Conservation (phyloP, 2,888 invertebrate species). For the Lasioglossum leucozonium region DNA sequence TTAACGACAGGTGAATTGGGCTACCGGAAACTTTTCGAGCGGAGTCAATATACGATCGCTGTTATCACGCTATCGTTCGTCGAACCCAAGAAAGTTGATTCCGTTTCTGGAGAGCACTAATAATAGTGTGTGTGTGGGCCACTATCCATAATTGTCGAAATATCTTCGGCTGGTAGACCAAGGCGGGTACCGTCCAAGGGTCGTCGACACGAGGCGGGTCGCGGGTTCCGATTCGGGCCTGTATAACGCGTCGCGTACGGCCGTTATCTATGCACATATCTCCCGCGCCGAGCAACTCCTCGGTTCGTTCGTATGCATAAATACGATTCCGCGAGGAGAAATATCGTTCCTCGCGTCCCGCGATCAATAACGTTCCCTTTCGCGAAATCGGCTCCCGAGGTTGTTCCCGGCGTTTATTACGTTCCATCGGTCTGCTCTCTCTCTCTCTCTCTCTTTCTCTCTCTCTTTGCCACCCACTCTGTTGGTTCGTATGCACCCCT, state of each 20-base stretch:
- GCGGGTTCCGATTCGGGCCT: constrained; percentile 42
- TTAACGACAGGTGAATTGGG: neutral
- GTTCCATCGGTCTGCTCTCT: neutral
- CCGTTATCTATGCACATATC: constrained; percentile 79
- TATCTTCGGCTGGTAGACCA: neutral
- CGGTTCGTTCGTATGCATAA: constrained; percentile 70
- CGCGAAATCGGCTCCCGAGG: constrained; percentile 43
- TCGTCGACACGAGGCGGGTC: constrained; percentile 61
- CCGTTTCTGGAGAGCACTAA: neutral
- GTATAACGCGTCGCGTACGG: constrained; percentile 65
- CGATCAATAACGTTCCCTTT: constrained; percentile 66
- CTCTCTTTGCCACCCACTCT: no score
- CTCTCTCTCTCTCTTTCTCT: neutral
- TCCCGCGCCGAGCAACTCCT: constrained; percentile 56
- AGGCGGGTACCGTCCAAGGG: constrained; percentile 42
- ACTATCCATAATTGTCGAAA: constrained; percentile 10
- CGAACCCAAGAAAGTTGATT: neutral
- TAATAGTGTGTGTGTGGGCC: neutral
- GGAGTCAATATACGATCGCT: neutral
- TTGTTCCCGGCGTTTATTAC: constrained; percentile 12
- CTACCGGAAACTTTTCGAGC: neutral
- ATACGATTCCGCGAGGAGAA: constrained; percentile 60
- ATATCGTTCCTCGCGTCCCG: constrained; percentile 53
- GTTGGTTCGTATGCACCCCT: neutral
- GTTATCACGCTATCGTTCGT: constrained; percentile 3